Evolutionary conservation across 2,113 vertebrate species (phyloP), one percentile per base, ranked within the genome.

Genomic region (Capra hircus): DNA sequence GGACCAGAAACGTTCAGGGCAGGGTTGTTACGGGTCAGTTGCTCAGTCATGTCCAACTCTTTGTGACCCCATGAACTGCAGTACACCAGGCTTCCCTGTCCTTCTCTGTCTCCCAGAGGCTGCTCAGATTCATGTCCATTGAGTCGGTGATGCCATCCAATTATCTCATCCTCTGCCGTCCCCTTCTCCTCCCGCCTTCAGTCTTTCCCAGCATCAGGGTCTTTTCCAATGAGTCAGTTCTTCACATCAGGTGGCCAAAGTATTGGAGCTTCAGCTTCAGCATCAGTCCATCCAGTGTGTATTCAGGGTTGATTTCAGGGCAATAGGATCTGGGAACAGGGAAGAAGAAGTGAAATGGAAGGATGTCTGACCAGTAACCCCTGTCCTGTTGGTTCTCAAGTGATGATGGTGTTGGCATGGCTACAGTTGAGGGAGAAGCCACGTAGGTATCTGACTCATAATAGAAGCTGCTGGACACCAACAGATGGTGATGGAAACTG

Each of bases 101-200:
- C 64, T 36, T 71, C 64, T 36, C n/a, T 71, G 8, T 36, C 9
- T 71, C 64, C 64, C 64, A 36, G n/a, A 71, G n/a, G 16, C 64
- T 71, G n/a, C 64, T 71, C 64, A 36, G 64, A 71, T 71, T 71
- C 64, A 71, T 3, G n/a, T 23, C n/a, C n/a, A 11, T 3, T 71
- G n/a, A 71, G 64, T 36, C 2, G 0, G 64, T 71, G 1, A 71
- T 36, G 19, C 64, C n/a, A 36, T 71, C 64, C 64, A 71, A 12
- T 19, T 2, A 12, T 71, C 5, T 36, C 19, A 21, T 36, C 19
- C 64, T 71, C n/a, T 71, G n/a, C 19, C 2, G 0, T 71, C n/a
- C 19, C n/a, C 19, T 36, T 23, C 64, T 71, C 17, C 64, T 6
- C 64, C 64, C 2, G 1, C n/a, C 64, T 12, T 71, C 64, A 71